Conservation (phyloP, 2,113 vertebrate species). For the Setophaga kirtlandii region DNA sequence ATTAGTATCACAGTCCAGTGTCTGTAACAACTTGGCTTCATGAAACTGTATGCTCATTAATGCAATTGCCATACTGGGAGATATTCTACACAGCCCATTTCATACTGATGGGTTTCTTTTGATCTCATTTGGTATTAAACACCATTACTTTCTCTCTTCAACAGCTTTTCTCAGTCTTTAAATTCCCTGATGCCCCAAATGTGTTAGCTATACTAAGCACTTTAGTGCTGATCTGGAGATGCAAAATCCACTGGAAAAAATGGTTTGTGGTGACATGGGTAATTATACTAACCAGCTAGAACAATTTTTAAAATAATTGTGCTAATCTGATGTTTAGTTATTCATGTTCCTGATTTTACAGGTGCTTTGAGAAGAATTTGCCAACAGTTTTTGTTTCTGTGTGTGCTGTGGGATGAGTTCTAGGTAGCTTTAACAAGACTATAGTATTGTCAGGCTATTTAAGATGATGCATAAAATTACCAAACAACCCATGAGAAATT, state of each 20-base stretch:
- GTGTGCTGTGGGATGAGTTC: neutral
- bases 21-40: neutral
- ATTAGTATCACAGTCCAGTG: neutral
- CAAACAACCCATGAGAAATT: neutral
- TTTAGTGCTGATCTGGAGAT: neutral
- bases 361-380: neutral
- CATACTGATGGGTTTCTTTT: neutral
- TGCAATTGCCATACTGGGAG: slow-evolving; percentile 2
- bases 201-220: neutral
- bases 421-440: neutral
- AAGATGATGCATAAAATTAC: neutral
- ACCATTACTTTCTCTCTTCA: neutral
- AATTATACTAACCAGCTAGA: neutral
- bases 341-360: neutral
- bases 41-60: neutral
- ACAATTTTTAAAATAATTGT: neutral
- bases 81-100: slow-evolving; percentile 37
- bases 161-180: neutral
- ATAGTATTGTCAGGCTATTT: neutral
- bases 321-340: neutral
- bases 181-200: neutral
- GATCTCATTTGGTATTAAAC: slow-evolving; percentile 22
- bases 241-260: neutral
- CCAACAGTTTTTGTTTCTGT: neutral
- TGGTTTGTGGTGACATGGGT: neutral